phyloP scores from a whole-genome alignment of 2,113 vertebrate genomes.

The Azemiops feae region DNA sequence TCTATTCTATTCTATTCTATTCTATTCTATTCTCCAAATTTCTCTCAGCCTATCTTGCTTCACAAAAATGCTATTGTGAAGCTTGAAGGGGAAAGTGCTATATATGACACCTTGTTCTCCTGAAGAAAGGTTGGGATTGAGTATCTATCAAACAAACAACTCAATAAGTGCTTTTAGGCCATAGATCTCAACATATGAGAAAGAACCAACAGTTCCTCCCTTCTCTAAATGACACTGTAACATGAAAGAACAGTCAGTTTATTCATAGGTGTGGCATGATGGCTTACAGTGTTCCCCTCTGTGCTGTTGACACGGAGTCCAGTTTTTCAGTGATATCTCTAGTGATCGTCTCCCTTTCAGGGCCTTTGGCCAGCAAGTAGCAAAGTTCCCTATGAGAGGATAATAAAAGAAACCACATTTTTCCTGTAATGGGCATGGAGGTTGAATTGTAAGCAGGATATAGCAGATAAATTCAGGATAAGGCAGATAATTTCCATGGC shows the following conservation, averaged over 20 bases:
- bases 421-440: slow-evolving; percentile 38
- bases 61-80: neutral
- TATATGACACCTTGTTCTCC: neutral
- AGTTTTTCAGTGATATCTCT: slow-evolving; percentile 48
- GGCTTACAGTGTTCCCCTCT: neutral
- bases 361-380: slow-evolving; percentile 59
- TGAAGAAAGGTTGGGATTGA: neutral
- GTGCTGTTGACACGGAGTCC: neutral
- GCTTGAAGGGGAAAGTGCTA: neutral
- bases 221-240: neutral
- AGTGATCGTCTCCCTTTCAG: slow-evolving; percentile 40
- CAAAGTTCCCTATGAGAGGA: slow-evolving; percentile 65
- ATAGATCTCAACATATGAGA: neutral
- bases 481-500: slow-evolving; percentile 69
- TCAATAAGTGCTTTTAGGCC: neutral
- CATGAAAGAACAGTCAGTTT: neutral
- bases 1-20: no score
- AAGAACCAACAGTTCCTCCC: neutral
- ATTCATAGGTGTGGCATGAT: neutral
- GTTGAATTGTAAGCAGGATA: slow-evolving; percentile 65
- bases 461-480: slow-evolving; percentile 54
- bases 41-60: neutral
- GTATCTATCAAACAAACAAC: neutral
- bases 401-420: slow-evolving; percentile 54
- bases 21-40: neutral